Evolutionary conservation across 1,140 invertebrate species (phyloP).

Genomic region (Cardiocondyla obscurior): DNA sequence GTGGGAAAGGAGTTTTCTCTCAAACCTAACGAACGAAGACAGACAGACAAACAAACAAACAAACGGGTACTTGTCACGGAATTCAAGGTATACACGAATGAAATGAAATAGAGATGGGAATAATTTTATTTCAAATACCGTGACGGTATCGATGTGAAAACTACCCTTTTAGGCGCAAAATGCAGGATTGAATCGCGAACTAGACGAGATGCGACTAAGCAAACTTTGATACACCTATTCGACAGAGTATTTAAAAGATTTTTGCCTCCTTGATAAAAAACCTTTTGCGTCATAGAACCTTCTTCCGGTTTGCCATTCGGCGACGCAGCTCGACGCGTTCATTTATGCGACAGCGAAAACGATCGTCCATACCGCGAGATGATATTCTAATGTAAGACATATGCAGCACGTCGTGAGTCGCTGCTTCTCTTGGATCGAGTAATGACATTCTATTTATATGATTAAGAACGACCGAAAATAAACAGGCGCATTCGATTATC

Average conservation of each 20-base stretch:
- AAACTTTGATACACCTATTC: neutral
- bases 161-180: neutral
- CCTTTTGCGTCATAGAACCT: neutral
- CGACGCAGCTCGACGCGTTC: neutral
- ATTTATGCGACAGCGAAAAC: neutral
- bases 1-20: neutral
- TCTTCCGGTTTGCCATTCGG: neutral
- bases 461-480: slow-evolving; percentile 42
- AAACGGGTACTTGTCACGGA: no score
- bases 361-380: no score
- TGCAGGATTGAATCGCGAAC: neutral
- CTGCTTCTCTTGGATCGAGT: slow-evolving; percentile 36
- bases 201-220: neutral
- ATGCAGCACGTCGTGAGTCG: neutral
- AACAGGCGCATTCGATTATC: slow-evolving; percentile 45
- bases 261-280: neutral
- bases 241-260: neutral
- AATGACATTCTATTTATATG: slow-evolving; percentile 57
- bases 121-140: no score
- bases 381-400: neutral
- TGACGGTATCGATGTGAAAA: no score
- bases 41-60: no score
- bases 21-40: neutral
- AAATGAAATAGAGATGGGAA: no score
- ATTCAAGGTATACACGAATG: no score